Percentiles rank a stretch among this genome's conserved stretches.
Evolutionary conservation across 2,797 vertebrate species (phyloP).

Genomic region (Rhodeus uyekii): DNA sequence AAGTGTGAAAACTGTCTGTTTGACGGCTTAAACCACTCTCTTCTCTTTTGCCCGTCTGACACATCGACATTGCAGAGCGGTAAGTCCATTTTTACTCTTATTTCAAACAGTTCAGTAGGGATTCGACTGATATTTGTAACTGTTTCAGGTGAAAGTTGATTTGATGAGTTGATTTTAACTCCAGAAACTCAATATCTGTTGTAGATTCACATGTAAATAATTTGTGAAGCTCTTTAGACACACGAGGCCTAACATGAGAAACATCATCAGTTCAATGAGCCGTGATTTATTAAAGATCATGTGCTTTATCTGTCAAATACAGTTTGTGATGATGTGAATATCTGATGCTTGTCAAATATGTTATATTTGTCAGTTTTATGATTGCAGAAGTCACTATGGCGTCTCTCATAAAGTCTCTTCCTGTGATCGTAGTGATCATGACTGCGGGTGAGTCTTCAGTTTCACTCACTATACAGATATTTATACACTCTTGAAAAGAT

Average conservation of each 20-base stretch:
- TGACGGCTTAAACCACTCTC: neutral
- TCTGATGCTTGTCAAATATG: neutral
- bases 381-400: neutral
- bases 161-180: neutral
- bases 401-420: neutral
- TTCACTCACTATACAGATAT: neutral
- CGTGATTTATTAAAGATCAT: neutral
- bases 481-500: neutral
- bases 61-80: neutral
- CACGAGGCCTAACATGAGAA: neutral
- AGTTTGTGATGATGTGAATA: neutral
- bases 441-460: constrained; percentile 5
- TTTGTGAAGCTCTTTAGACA: neutral
- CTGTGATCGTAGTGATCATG: constrained; percentile 26
- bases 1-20: neutral
- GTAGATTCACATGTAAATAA: neutral
- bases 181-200: neutral
- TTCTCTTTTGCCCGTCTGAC: neutral
- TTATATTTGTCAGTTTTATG: neutral
- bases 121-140: too few relatives aligned
- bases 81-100: neutral
- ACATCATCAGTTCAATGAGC: neutral
- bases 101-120: neutral
- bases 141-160: neutral
- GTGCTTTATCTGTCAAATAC: neutral